A percentile compares a stretch with the other conserved stretches of the same genome.
Conservation (phyloP, 2,113 vertebrate species). For the Sakesphorus luctuosus region DNA sequence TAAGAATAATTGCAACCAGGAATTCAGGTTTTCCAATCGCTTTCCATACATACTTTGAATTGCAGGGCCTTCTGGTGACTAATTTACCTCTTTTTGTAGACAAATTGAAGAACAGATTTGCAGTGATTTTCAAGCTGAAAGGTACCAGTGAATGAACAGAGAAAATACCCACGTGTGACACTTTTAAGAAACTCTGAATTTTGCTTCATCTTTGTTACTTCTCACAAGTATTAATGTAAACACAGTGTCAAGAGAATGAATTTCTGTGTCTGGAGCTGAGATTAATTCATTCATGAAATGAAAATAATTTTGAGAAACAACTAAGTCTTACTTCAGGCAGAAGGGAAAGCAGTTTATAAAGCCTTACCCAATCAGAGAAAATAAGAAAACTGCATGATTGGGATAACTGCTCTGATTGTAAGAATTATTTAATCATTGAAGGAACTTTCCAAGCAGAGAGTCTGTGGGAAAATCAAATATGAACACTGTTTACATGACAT, state of each 20-base stretch:
- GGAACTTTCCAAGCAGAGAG: neutral
- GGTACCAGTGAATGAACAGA: neutral
- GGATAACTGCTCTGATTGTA: neutral
- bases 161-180: neutral
- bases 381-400: neutral
- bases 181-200: neutral
- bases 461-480: neutral
- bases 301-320: conserved; percentile 24
- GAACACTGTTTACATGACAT: neutral
- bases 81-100: neutral
- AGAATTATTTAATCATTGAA: neutral
- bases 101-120: neutral
- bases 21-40: conserved; percentile 2
- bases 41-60: neutral
- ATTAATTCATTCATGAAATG: conserved; percentile 9
- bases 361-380: neutral
- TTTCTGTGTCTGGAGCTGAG: neutral
- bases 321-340: conserved; percentile 1
- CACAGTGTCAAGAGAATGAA: neutral
- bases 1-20: conserved; percentile 31
- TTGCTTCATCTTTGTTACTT: neutral
- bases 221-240: neutral
- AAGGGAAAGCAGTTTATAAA: conserved; percentile 36
- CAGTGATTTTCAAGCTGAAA: neutral
- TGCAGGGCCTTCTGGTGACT: neutral